Evolutionary conservation across 2,113 vertebrate species (phyloP).

Genomic region (Rhombomys opimus): DNA sequence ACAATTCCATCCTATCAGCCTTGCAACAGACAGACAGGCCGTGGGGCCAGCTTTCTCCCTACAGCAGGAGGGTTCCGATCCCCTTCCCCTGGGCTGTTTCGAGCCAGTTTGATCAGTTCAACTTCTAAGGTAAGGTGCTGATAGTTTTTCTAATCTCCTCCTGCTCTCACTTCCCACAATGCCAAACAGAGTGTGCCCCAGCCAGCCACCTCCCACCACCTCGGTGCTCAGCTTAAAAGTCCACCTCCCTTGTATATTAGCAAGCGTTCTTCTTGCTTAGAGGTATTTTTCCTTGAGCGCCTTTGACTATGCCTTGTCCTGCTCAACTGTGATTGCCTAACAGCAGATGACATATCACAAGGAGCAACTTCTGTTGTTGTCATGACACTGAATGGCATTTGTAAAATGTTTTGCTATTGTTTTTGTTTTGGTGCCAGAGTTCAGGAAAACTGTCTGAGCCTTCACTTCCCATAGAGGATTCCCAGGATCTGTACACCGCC

Average conservation of each 20-base stretch:
- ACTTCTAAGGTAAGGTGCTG: constrained; percentile 93
- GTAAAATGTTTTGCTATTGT: constrained; percentile 80
- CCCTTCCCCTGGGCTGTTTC: constrained; percentile 95
- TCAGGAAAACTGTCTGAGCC: constrained; percentile 97
- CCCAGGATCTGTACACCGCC: constrained; percentile 96
- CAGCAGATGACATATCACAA: constrained; percentile 59
- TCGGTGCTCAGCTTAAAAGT: constrained; percentile 65
- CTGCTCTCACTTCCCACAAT: constrained; percentile 63
- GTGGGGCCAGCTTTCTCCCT: constrained; percentile 83
- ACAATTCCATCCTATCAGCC: constrained; percentile 98
- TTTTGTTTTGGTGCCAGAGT: constrained; percentile 89
- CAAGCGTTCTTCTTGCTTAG: constrained; percentile 32
- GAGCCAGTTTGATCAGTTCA: constrained; percentile 94
- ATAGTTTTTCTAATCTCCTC: constrained; percentile 64
- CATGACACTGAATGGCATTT: constrained; percentile 77
- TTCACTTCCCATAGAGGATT: constrained; percentile 97
- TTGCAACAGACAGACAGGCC: constrained; percentile 88
- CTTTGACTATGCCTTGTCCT: constrained; percentile 69
- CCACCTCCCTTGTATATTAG: constrained; percentile 63
- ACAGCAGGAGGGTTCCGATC: constrained; percentile 90
- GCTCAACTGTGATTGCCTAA: constrained; percentile 65
- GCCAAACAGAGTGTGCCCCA: constrained; percentile 71
- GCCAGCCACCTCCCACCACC: constrained; percentile 68
- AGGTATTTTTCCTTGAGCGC: constrained; percentile 48
- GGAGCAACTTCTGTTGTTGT: constrained; percentile 81